phyloP scores from a whole-genome alignment of 2,797 vertebrate species.

The Alauda arvensis region DNA sequence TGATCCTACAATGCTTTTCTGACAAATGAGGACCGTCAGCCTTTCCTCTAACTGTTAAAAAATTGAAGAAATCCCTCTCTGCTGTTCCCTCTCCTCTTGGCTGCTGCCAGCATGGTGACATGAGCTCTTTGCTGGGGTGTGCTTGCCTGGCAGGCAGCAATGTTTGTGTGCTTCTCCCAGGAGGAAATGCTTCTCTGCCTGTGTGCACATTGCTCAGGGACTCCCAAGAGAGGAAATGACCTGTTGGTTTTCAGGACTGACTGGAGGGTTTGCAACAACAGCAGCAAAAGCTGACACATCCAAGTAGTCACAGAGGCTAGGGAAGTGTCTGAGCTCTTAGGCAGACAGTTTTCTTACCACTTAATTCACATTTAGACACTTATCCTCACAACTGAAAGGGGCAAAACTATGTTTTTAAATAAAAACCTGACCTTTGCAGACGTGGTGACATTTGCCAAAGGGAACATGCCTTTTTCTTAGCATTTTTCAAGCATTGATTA shows the following conservation, averaged over 20 bases:
- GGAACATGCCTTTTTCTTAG: not conserved
- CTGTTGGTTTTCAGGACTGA: not conserved
- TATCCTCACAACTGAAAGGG: not conserved
- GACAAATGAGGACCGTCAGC: not conserved
- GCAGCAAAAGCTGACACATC: not conserved
- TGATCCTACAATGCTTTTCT: not conserved
- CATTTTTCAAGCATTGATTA: not conserved
- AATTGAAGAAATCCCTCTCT: not conserved
- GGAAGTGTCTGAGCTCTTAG: not conserved
- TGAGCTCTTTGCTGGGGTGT: fast-evolving
- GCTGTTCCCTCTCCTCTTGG: not conserved
- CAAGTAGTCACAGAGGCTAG: not conserved
- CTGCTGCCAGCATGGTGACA: not conserved
- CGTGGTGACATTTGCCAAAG: not conserved
- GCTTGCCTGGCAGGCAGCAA: not conserved
- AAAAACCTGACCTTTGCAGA: slow-evolving; percentile 3
- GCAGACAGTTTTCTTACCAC: not conserved
- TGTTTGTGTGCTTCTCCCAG: not conserved
- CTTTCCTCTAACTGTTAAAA: not conserved
- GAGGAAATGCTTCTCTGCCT: not conserved
- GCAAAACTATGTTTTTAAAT: not conserved
- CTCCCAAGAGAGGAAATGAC: not conserved
- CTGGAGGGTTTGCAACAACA: not conserved
- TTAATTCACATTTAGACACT: not conserved
- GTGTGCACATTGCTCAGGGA: not conserved